Evolutionary conservation across 2,888 invertebrate species (phyloP).

Genomic region (Caenorhabditis zanzibari): DNA sequence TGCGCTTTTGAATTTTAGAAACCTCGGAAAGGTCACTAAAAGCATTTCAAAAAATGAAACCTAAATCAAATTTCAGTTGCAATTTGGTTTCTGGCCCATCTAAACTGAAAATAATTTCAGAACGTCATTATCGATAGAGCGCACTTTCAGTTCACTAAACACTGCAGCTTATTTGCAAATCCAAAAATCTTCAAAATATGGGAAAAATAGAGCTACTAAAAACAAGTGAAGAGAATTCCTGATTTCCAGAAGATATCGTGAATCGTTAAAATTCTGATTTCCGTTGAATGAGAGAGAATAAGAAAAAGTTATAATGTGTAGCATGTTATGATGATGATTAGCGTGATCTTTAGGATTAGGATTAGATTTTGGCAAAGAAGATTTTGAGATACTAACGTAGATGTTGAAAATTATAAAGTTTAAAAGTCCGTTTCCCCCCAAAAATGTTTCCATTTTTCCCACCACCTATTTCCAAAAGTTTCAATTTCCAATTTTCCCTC

Average conservation of each 20-base stretch:
- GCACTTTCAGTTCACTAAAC: too few species aligned
- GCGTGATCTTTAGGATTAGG: slow-evolving; percentile 2
- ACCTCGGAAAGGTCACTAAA: too few species aligned
- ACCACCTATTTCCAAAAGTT: slow-evolving; percentile 11
- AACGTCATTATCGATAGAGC: too few species aligned
- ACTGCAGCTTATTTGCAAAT: not conserved
- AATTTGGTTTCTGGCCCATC: too few species aligned
- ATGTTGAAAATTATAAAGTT: not conserved
- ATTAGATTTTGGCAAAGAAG: not conserved
- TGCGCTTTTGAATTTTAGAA: too few species aligned
- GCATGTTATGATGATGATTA: not conserved
- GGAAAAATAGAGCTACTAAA: not conserved
- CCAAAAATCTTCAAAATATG: not conserved
- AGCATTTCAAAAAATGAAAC: too few species aligned
- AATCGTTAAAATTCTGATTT: not conserved
- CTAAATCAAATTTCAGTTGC: too few species aligned
- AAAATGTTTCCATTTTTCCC: not conserved
- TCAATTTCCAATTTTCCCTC: slow-evolving; percentile 54
- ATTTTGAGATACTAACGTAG: slow-evolving; percentile 2
- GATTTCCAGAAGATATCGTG: not conserved
- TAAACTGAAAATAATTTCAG: too few species aligned
- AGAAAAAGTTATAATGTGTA: too few species aligned
- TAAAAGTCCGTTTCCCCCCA: not conserved
- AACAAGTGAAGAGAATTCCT: not conserved
- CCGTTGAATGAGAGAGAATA: not conserved